phyloP scores from a whole-genome alignment of 2,797 vertebrate genomes.

The Aulostomus chinensis region DNA sequence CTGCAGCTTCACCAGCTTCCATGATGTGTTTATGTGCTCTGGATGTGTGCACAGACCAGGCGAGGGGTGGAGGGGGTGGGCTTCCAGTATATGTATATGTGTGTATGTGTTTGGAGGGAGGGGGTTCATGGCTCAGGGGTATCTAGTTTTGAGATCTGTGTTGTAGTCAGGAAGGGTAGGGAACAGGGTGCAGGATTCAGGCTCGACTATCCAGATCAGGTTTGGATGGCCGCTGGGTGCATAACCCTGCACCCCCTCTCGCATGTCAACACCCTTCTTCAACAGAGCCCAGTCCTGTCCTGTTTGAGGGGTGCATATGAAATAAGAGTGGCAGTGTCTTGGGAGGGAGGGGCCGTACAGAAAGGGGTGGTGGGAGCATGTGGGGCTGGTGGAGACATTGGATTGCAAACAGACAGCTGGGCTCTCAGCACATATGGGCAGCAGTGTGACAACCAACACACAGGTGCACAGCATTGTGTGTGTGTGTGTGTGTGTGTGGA shows the following conservation, averaged over 20 bases:
- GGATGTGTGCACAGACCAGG: constrained; percentile 45
- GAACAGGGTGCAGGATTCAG: constrained; percentile 5
- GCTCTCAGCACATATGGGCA: constrained; percentile 61
- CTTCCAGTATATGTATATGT: background rate
- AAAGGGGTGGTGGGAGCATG: constrained; percentile 6
- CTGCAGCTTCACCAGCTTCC: constrained; percentile 61
- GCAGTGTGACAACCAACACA: constrained; percentile 64
- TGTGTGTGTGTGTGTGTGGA: constrained; percentile 33
- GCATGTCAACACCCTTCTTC: background rate
- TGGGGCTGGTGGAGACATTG: constrained; percentile 41
- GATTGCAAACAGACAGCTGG: constrained; percentile 74
- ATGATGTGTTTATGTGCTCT: constrained; percentile 79
- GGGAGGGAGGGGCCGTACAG: constrained; percentile 34
- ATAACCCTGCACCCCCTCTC: constrained; percentile 8
- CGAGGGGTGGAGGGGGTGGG: constrained; percentile 1
- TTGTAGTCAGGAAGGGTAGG: constrained; percentile 25
- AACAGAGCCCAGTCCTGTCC: constrained; percentile 12
- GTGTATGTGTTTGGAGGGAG: background rate
- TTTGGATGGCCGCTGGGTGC: constrained; percentile 31
- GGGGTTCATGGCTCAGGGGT: constrained; percentile 18
- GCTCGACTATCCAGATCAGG: constrained; percentile 41
- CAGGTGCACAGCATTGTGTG: constrained; percentile 68
- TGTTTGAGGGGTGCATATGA: constrained; percentile 34
- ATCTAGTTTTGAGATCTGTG: constrained; percentile 61
- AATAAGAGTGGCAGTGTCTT: constrained; percentile 47